These are phyloP conservation scores for Brachypterus glaber DNA, from an alignment of 2,888 invertebrate genomes.

Conservation along the genomic window DNA sequence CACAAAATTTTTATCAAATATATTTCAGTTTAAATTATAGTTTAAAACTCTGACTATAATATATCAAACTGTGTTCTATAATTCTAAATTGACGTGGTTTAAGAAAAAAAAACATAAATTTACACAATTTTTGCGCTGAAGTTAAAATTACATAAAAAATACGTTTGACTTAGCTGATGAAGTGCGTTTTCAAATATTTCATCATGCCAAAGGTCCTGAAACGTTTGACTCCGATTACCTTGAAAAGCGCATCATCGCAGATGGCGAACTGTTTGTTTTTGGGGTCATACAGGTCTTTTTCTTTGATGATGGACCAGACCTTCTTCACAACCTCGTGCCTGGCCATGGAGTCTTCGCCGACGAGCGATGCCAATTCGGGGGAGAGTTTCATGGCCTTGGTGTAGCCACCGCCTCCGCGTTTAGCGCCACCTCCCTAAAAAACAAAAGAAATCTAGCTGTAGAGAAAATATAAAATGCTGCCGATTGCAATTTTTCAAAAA, in stretches of 20 bases:
- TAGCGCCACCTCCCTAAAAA: slow-evolving; percentile 30
- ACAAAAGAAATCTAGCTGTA: too few species aligned
- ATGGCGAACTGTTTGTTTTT: slow-evolving; percentile 92
- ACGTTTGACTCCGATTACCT: slow-evolving; percentile 84
- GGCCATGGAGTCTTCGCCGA: slow-evolving; percentile 76
- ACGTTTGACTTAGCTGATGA: slow-evolving; percentile 58
- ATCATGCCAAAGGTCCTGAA: slow-evolving; percentile 96
- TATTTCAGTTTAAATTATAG: too few species aligned
- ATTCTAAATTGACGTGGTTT: too few species aligned
- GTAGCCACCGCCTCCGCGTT: slow-evolving; percentile 64
- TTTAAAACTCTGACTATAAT: too few species aligned
- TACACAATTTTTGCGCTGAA: too few species aligned
- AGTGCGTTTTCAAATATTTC: slow-evolving; percentile 90
- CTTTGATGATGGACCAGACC: slow-evolving; percentile 84
- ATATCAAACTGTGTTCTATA: too few species aligned
- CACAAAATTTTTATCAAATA: too few species aligned
- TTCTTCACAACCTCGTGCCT: slow-evolving; percentile 85
- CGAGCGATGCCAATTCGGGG: slow-evolving; percentile 71
- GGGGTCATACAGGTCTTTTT: slow-evolving; percentile 81
- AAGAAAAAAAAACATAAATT: too few species aligned
- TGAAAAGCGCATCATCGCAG: slow-evolving; percentile 81
- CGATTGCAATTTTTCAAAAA: too few species aligned
- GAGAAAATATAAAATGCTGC: slow-evolving; percentile 1
- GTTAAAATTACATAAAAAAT: too few species aligned
- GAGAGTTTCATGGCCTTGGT: slow-evolving; percentile 77